Percentiles rank a stretch among this genome's conserved stretches.
These are phyloP conservation scores for Furcula furcula DNA, from an alignment of 2,888 invertebrate species.

Conservation along the genomic window DNA sequence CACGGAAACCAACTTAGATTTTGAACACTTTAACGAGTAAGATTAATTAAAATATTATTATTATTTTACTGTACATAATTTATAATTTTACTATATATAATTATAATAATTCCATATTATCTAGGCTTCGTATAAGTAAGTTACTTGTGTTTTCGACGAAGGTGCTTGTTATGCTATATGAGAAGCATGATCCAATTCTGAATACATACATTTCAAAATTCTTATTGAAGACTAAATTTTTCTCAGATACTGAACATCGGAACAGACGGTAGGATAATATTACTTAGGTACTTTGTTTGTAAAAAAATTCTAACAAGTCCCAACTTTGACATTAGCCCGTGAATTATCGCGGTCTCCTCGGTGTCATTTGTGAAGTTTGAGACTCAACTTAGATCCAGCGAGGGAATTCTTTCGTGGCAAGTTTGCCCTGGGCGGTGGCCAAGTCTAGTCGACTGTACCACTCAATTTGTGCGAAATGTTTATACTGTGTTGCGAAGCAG, in stretches of 20 bases:
- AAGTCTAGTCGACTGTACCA: constrained; percentile 31
- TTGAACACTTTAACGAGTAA: too few species aligned
- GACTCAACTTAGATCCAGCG: constrained; percentile 52
- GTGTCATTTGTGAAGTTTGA: constrained; percentile 76
- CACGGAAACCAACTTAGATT: too few species aligned
- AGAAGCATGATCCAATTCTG: too few species aligned
- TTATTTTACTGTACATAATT: too few species aligned
- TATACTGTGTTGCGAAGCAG: constrained; percentile 21
- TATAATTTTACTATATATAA: too few species aligned
- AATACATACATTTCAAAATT: too few species aligned
- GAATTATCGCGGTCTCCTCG: constrained; percentile 75
- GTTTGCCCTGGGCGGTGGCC: constrained; percentile 47
- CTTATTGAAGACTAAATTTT: too few species aligned
- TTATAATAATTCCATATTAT: too few species aligned
- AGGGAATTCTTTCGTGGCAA: constrained; percentile 49
- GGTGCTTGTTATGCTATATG: too few species aligned
- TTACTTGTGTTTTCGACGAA: too few species aligned
- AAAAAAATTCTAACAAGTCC: constrained; percentile 71
- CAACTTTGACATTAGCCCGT: constrained; percentile 76
- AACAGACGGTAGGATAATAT: constrained; percentile 55
- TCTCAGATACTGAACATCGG: constrained; percentile 41
- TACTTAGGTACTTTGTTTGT: constrained; percentile 60
- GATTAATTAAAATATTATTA: too few species aligned
- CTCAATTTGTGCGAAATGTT: constrained; percentile 42
- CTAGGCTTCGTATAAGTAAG: too few species aligned